Percentiles rank a stretch among this genome's conserved stretches.
phyloP scores from a whole-genome alignment of 2,888 invertebrate species.

The Eucera pruinosa region DNA sequence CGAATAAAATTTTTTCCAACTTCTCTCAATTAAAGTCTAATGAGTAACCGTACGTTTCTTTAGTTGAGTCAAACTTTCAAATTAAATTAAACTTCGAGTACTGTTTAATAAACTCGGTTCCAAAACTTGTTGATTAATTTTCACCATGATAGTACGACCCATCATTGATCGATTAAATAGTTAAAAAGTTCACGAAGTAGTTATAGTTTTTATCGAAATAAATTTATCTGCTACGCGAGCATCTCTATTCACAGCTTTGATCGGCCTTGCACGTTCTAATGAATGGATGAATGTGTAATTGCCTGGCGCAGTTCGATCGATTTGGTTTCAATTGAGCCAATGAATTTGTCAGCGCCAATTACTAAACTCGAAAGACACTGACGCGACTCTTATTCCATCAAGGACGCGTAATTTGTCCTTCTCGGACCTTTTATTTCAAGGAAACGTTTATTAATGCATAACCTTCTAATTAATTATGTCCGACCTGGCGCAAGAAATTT shows the following conservation, averaged over 20 bases:
- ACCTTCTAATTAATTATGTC: constrained; percentile 2
- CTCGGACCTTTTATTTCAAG: neutral
- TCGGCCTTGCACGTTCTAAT: constrained; percentile 24
- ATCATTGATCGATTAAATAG: neutral
- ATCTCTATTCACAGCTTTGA: constrained; percentile 11
- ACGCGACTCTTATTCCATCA: neutral
- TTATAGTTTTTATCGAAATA: constrained; percentile 13
- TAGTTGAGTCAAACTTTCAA: neutral
- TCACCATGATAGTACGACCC: neutral
- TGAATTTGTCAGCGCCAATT: constrained; percentile 37
- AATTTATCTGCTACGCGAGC: constrained; percentile 8
- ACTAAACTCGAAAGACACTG: constrained; percentile 18
- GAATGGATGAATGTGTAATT: constrained; percentile 45
- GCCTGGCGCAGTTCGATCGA: constrained; percentile 23
- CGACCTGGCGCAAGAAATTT: constrained; percentile 5
- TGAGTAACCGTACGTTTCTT: neutral
- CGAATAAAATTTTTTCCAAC: neutral
- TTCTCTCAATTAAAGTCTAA: constrained; percentile 3
- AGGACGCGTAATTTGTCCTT: neutral
- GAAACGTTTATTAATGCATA: constrained; percentile 16
- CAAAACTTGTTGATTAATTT: constrained; percentile 4
- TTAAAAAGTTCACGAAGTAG: neutral
- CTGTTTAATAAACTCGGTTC: neutral
- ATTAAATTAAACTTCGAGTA: constrained; percentile 3
- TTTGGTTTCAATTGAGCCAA: constrained; percentile 45